Conservation (phyloP, 1,140 invertebrate genomes). For the Manduca sexta region DNA sequence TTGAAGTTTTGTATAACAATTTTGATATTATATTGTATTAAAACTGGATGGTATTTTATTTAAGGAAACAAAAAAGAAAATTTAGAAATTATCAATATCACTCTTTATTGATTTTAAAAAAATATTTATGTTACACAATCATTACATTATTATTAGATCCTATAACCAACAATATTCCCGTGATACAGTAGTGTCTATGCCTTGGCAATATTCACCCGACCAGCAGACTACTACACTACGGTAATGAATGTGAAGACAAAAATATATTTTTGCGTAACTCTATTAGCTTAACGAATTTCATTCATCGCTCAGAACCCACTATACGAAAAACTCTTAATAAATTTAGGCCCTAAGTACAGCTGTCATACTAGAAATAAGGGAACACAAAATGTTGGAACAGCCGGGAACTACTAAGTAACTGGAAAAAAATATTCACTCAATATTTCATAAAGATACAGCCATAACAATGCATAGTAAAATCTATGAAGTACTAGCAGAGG, state of each 20-base stretch:
- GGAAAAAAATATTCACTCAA: slow-evolving; percentile 27
- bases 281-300: slow-evolving; percentile 38
- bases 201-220: slow-evolving; percentile 17
- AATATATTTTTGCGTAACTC: slow-evolving; percentile 43
- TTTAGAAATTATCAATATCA: slow-evolving; percentile 50
- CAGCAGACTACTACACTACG: slow-evolving; percentile 19
- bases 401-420: slow-evolving; percentile 30
- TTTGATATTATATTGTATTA: slow-evolving; percentile 1
- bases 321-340: slow-evolving; percentile 34
- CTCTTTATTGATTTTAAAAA: slow-evolving; percentile 72
- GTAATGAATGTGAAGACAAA: slow-evolving; percentile 53
- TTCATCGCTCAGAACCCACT: slow-evolving; percentile 32
- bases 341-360: slow-evolving; percentile 58
- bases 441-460: slow-evolving; percentile 27
- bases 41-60: background rate
- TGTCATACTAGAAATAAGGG: slow-evolving; percentile 38
- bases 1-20: slow-evolving; percentile 1
- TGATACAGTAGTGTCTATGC: slow-evolving; percentile 28
- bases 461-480: slow-evolving; percentile 27
- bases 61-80: background rate
- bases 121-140: slow-evolving; percentile 69
- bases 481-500: slow-evolving; percentile 19
- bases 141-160: slow-evolving; percentile 48
- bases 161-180: slow-evolving; percentile 56
- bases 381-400: slow-evolving; percentile 32